Percentiles rank a stretch among this genome's conserved stretches.
Conservation (phyloP, 2,888 invertebrate genomes). For the Cyclophora albipunctata region DNA sequence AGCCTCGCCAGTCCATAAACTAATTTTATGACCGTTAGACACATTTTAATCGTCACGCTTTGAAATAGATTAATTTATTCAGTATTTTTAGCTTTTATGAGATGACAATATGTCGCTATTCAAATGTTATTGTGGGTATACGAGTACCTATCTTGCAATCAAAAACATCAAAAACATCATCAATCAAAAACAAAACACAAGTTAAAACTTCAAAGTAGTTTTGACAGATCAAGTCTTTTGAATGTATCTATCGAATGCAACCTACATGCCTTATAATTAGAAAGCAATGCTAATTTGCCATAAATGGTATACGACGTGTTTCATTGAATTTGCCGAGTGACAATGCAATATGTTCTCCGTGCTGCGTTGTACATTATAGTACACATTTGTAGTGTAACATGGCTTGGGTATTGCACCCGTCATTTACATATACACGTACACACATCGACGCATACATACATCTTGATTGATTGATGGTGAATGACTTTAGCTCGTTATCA, state of each 20-base stretch:
- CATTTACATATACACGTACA: constrained; percentile 31
- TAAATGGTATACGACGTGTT: constrained; percentile 9
- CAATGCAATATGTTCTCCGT: constrained; percentile 4
- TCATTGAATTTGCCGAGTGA: constrained; percentile 7
- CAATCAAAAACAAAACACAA: too few relatives aligned
- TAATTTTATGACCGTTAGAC: constrained; percentile 11
- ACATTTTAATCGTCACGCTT: neutral
- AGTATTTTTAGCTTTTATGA: neutral
- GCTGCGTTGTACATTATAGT: constrained; percentile 1
- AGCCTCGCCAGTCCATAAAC: constrained; percentile 24
- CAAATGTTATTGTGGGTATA: too few relatives aligned
- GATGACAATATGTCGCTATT: neutral
- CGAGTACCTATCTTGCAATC: too few relatives aligned
- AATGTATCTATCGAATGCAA: too few relatives aligned
- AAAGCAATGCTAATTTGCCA: constrained; percentile 2
- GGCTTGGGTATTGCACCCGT: constrained; percentile 30
- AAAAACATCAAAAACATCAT: too few relatives aligned
- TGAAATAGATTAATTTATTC: neutral
- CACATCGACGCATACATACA: constrained; percentile 24
- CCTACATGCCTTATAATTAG: neutral
- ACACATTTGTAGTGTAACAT: constrained; percentile 2
- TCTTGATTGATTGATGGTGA: constrained; percentile 39
- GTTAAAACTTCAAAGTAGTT: too few relatives aligned
- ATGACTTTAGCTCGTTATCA: constrained; percentile 37
- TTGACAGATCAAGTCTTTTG: too few relatives aligned